Evolutionary conservation across 2,888 invertebrate species (phyloP), one percentile per base, ranked within the genome.

Genomic region (Lepeophtheirus nordmannii): DNA sequence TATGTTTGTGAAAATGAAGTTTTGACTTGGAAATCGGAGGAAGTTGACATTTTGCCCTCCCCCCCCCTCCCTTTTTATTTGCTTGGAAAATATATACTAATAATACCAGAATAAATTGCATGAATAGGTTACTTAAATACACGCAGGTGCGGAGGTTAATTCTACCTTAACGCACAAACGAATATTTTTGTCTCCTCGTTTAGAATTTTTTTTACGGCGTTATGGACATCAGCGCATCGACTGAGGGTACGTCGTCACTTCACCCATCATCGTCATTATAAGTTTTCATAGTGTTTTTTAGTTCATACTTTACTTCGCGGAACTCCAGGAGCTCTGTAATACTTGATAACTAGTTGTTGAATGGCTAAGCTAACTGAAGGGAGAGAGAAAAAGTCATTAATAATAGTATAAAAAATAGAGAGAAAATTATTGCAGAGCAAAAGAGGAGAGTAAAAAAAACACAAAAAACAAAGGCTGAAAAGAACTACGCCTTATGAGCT

Each of bases 271-370:
- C 30, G 30, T 7, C 7, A 5, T 30, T 5, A 30, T 30, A 30
- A 30, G 30, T 30, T 30, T 30, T 30, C 30, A 30, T 7, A 5
- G 30, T 30, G 30, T 30, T 30, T 30, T 30, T 30, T 30, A 30
- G 30, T 30, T 30, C 30, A 30, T 30, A 30, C 7, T 30, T 30
- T 5, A 30, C 30, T 30, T 30, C 30, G 30, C 30, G 30, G 30
- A 30, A 30, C 30, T 30, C 30, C 30, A 30, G 30, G 30, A 30
- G 30, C 30, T 30, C 30, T 30, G 30, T 30, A 30, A 30, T 46
- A 46, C 53, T 46, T 46, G n/a, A 46, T 46, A 46, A 46, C 53
- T 46, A 46, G 53, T 46, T 46, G 53, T 46, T 46, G 53, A 46
- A 46, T 46, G 53, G 53, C n/a, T n/a, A 14, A 46, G 53, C 17